Evolutionary conservation across 2,888 invertebrate genomes (phyloP), one percentile per base, ranked within the genome.

Genomic region (Arge pagana): DNA sequence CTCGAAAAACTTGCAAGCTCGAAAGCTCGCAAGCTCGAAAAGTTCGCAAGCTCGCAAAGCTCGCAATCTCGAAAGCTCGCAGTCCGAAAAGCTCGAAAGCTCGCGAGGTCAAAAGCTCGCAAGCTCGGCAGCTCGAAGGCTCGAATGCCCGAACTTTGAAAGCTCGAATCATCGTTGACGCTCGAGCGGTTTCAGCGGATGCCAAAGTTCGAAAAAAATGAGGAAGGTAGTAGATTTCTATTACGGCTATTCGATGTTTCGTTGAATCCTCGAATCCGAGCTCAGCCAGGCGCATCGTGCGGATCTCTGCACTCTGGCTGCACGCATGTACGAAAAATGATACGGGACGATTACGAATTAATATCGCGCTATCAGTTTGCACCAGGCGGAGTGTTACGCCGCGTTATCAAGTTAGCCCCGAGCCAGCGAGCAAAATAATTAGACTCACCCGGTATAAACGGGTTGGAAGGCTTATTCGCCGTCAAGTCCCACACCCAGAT

Each of bases 341-440:
- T 42, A 42, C 31, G 19, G 54, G 54, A 50, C 54, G 59, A 63
- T 66, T 63, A 64, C 61, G 65, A 64, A 66, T 66, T 64, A 65
- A 65, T 60, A 55, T 57, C 59, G 62, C 58, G 58, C 57, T 61
- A 63, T 65, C 61, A 54, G 54, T 16, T 49, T 48, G 36, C 41
- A 36, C 52, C 65, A 60, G 58, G 60, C 60, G 48, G 60, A 61
- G 60, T 61, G 65, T 59, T 45, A 57, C 55, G 52, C 54, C 48
- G 28, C 60, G 66, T 68, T 68, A 68, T 68, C 67, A 58, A 57
- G 60, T 68, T 68, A 68, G 61, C 61, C 60, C 63, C 67, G 58
- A 65, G 60, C 61, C 64, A 65, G 60, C 63, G 63, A 63, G 65
- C 68, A 64, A 68, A 68, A 68, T 68, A 66, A 68, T 68, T 68